Evolutionary conservation across 2,888 invertebrate species (phyloP).

Genomic region (Parnassius smintheus): DNA sequence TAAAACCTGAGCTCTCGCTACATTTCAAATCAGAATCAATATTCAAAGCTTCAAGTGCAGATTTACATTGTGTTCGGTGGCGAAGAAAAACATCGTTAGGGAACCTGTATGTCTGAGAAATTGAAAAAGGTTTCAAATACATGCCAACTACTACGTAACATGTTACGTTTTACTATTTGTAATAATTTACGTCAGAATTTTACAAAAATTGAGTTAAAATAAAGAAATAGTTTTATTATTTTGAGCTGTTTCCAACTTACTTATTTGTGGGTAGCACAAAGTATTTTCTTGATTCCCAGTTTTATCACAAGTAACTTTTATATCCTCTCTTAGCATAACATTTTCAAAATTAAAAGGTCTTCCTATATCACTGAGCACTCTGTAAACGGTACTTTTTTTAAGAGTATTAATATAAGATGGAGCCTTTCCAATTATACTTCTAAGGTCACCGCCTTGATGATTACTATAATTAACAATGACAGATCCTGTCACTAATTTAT

Average conservation of each 20-base stretch:
- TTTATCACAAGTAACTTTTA: slow-evolving; percentile 45
- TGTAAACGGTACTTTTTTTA: slow-evolving; percentile 45
- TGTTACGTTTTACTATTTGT: too few species aligned
- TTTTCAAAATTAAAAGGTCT: slow-evolving; percentile 40
- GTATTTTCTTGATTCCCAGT: slow-evolving; percentile 22
- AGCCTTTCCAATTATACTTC: slow-evolving; percentile 48
- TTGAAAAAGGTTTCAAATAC: too few species aligned
- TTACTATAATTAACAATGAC: slow-evolving; percentile 40
- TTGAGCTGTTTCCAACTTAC: slow-evolving; percentile 38
- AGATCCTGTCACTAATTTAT: slow-evolving; percentile 57
- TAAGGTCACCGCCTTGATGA: slow-evolving; percentile 52
- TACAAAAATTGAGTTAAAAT: not conserved
- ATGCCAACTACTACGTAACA: too few species aligned
- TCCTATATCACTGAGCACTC: slow-evolving; percentile 43
- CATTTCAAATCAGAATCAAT: too few species aligned
- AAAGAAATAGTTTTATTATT: not conserved
- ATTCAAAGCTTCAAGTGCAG: too few species aligned
- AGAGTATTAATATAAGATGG: slow-evolving; percentile 51
- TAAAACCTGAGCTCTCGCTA: too few species aligned
- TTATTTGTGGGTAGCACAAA: slow-evolving; percentile 51
- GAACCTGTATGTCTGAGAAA: too few species aligned
- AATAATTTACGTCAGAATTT: too few species aligned
- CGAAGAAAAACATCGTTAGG: too few species aligned
- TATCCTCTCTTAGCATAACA: slow-evolving; percentile 41
- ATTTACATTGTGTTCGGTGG: too few species aligned